These are phyloP conservation scores for Ooceraea biroi DNA, from an alignment of 1,140 invertebrate genomes.

Conservation along the genomic window DNA sequence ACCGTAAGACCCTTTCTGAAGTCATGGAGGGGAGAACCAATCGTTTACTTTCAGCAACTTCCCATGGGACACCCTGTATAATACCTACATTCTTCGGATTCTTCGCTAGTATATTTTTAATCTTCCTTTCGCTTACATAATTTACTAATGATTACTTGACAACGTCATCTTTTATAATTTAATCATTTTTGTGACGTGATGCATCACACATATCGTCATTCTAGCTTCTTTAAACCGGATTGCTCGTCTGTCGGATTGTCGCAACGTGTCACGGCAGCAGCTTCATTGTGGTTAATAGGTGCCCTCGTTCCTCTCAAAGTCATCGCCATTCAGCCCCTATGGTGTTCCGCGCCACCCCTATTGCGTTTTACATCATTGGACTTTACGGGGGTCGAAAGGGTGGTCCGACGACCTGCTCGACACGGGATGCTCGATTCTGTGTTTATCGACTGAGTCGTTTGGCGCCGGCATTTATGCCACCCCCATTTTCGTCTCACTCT, in stretches of 20 bases:
- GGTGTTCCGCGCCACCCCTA: constrained; percentile 68
- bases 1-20: too few relatives aligned
- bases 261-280: neutral
- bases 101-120: neutral
- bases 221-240: neutral
- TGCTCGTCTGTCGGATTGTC: neutral
- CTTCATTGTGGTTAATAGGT: neutral
- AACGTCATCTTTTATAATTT: neutral
- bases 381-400: constrained; percentile 72
- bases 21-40: too few relatives aligned
- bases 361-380: constrained; percentile 79
- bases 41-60: too few relatives aligned
- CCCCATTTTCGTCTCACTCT: constrained; percentile 37
- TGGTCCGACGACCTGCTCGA: constrained; percentile 37
- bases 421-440: constrained; percentile 52
- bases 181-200: neutral
- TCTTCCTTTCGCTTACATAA: neutral
- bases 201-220: neutral
- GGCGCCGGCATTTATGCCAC: constrained; percentile 60
- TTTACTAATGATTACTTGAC: neutral
- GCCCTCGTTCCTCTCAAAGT: constrained; percentile 1
- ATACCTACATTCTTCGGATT: neutral
- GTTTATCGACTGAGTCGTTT: constrained; percentile 73
- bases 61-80: too few relatives aligned
- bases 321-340: constrained; percentile 26